Conservation (phyloP, 2,888 invertebrate species). For the Pycnomerus fuliginosus region DNA sequence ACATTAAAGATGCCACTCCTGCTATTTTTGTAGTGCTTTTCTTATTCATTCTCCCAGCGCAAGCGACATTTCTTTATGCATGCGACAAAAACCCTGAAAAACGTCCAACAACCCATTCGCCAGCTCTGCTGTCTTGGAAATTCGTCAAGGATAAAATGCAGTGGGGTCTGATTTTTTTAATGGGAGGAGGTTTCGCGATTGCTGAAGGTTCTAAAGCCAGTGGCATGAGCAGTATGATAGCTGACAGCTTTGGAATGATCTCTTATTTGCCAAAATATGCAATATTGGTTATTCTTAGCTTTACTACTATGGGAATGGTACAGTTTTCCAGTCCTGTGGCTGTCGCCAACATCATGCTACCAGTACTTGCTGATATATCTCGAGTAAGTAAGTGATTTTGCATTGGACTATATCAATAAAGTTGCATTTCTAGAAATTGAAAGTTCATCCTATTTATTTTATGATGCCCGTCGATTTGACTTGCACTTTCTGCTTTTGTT, state of each 20-base stretch:
- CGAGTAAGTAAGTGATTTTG: too few relatives aligned
- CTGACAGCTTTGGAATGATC: slow-evolving; percentile 67
- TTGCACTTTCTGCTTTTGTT: slow-evolving; percentile 90
- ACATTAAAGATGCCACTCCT: slow-evolving; percentile 74
- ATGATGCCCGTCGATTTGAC: slow-evolving; percentile 88
- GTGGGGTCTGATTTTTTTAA: slow-evolving; percentile 84
- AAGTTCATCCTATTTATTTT: slow-evolving; percentile 82
- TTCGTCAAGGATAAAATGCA: slow-evolving; percentile 82
- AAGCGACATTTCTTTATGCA: slow-evolving; percentile 71
- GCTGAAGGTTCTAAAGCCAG: slow-evolving; percentile 75
- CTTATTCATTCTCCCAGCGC: slow-evolving; percentile 81
- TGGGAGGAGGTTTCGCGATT: slow-evolving; percentile 90
- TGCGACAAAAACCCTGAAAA: slow-evolving; percentile 59
- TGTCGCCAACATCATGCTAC: slow-evolving; percentile 83
- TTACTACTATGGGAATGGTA: slow-evolving; percentile 79
- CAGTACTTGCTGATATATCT: slow-evolving; percentile 79
- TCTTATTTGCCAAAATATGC: slow-evolving; percentile 62
- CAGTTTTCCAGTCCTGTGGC: slow-evolving; percentile 92
- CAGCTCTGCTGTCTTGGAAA: slow-evolving; percentile 80
- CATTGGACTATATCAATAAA: too few relatives aligned
- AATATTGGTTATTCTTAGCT: slow-evolving; percentile 72
- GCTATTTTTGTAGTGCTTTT: slow-evolving; percentile 83
- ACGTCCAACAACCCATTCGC: slow-evolving; percentile 63
- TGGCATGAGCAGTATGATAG: slow-evolving; percentile 75
- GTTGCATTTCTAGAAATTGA: slow-evolving; percentile 23